Evolutionary conservation across 1,140 invertebrate species (phyloP).

Genomic region (Hylaeus anthracinus): DNA sequence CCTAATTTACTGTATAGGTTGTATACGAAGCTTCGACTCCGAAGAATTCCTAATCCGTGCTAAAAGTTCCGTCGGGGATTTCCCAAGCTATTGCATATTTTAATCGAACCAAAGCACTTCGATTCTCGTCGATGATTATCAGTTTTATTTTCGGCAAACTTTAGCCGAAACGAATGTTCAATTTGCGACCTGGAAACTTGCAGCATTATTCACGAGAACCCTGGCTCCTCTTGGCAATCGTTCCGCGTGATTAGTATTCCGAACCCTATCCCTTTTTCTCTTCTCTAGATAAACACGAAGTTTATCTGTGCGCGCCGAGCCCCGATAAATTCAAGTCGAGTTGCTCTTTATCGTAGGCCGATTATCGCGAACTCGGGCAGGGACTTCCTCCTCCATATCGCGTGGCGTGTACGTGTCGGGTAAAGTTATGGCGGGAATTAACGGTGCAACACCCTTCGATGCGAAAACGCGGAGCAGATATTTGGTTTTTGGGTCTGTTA

Average conservation of each 20-base stretch:
- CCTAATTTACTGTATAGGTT: no score
- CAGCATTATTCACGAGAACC: constrained; percentile 11
- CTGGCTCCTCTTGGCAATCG: constrained; percentile 21
- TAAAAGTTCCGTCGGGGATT: no score
- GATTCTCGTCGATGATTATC: no score
- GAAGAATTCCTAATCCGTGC: no score
- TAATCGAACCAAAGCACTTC: no score
- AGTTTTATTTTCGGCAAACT: neutral
- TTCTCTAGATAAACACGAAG: constrained; percentile 21
- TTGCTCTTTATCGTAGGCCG: constrained; percentile 51
- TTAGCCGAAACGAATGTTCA: neutral
- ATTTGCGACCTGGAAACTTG: neutral
- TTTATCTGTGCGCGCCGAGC: constrained; percentile 40
- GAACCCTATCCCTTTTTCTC: constrained; percentile 22
- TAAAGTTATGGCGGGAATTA: constrained; percentile 34
- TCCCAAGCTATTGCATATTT: no score
- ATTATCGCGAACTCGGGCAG: constrained; percentile 48
- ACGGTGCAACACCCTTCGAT: constrained; percentile 23
- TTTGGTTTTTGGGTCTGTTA: neutral
- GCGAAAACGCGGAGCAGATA: neutral
- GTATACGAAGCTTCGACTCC: no score
- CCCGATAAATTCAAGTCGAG: constrained; percentile 46
- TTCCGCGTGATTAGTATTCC: constrained; percentile 38
- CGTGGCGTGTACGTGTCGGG: neutral
- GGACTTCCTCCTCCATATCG: constrained; percentile 34